Base-by-base conservation (phyloP, 2,113 vertebrate species). In the Phyllopteryx taeniolatus region DNA sequence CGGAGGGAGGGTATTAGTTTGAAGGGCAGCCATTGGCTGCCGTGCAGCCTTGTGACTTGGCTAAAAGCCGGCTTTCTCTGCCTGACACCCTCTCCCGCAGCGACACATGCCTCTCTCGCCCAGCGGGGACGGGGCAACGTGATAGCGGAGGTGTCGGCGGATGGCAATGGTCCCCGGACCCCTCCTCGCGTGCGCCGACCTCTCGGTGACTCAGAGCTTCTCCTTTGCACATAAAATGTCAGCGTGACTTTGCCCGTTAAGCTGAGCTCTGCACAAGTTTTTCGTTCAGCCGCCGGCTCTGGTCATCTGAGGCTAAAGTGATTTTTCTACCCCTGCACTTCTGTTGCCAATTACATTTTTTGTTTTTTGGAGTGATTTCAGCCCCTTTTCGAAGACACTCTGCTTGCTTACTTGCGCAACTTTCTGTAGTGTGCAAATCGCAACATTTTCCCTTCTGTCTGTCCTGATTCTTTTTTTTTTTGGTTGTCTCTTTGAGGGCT, bases 161-260 rank as follows among this genome's bases (percentile, higher is more conserved):
- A 78, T 61, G 14, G 57, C 51, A 56, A 47, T 22, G 78, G 77
- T 0, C 59, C 22, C 11, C 17, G 20, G 5, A n/a, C 62, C 62
- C 19, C 5, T 68, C 63, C 74, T 76, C 73, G 14, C 11, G 1
- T 67, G 73, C 67, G 8, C 61, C 33, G 64, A 79, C 73, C 81
- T 67, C 69, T 76, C 71, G 73, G 76, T 83, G 82, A 82, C 77
- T 88, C 83, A 76, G n/a, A 22, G 73, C 62, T 66, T 79, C 67
- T 79, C 63, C 51, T 79, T 81, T 79, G 77, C 59, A 85, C 77
- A 80, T 68, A 73, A 68, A 83, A 86, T 76, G 84, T 85, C 85
- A 78, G 33, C 51, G 71, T 80, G 83, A 87, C 86, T 86, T 85
- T 83, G 71, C 64, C 44, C 3, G 44, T 82, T 74, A 31, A 69